Evolutionary conservation across 2,888 invertebrate genomes (phyloP), one percentile per base, ranked within the genome.

Genomic region (Aelia acuminata): DNA sequence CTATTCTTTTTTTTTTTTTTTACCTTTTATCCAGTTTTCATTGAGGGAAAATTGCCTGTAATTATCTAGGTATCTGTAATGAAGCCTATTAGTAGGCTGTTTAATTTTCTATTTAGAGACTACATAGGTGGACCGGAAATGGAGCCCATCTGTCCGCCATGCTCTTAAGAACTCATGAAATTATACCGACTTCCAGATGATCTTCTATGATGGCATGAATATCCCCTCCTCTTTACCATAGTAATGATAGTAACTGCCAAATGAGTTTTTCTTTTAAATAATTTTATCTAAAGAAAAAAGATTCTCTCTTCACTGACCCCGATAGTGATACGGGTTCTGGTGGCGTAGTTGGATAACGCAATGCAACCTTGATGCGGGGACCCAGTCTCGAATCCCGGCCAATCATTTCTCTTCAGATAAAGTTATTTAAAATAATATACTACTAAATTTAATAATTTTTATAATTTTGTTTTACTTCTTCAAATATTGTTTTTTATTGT

Each of bases 21-120:
- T 26, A 43, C 39, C 43, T 43, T 75, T 80, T 80, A 80, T 43
- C 80, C 22, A 63, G 63, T 31, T 15, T 63, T 63, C 31, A 63
- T 63, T 63, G 80, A 80, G 80, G 22, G 39, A 43, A 22, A 43
- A 80, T 80, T 39, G 80, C 22, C 80, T 22, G 43, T 31, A 80
- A 80, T 80, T 80, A 80, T 2, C 22, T n/a, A 80, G 80, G 63
- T 63, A 63, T 31, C 63, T 31, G 63, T 63, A 63, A 63, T 63
- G 63, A 63, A 31, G 31, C 7, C 80, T 43, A 80, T 80, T 80
- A 80, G 39, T n/a, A 43, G 80, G 22, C 43, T 43, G n/a, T 80
- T 80, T 80, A 80, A 80, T 80, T 43, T 80, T 80, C 80, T 80
- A 80, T 80, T 80, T 39, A 22, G 43, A n/a, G 22, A 39, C 80